phyloP scores from a whole-genome alignment of 2,113 vertebrate species.

The Nesogale talazaci region DNA sequence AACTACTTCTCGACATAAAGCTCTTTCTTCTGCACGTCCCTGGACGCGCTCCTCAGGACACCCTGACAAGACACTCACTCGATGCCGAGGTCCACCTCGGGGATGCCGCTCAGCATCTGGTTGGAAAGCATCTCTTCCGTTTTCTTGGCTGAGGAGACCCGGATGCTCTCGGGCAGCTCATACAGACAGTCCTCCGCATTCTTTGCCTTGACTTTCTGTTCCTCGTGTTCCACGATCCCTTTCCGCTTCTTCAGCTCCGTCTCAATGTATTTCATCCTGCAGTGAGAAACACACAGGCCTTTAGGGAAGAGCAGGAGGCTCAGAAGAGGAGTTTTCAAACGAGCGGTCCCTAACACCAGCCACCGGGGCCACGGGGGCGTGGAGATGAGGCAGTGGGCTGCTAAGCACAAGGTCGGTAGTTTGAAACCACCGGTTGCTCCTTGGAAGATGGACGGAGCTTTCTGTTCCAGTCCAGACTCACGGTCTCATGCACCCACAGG shows the following conservation, averaged over 20 bases:
- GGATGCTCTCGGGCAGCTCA: slow-evolving; percentile 95
- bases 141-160: slow-evolving; percentile 97
- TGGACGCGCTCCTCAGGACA: too few species aligned
- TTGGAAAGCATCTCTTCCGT: slow-evolving; percentile 99
- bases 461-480: too few species aligned
- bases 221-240: slow-evolving; percentile 94
- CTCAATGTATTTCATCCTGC: slow-evolving; percentile 99
- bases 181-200: slow-evolving; percentile 97
- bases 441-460: neutral
- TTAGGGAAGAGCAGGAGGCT: neutral
- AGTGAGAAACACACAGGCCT: neutral
- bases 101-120: slow-evolving; percentile 99
- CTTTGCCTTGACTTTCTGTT: slow-evolving; percentile 95
- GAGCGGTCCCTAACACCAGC: neutral
- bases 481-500: too few species aligned
- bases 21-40: too few species aligned
- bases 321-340: neutral
- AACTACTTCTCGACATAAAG: too few species aligned
- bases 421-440: neutral
- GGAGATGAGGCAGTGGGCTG: neutral
- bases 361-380: neutral
- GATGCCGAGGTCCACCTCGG: slow-evolving; percentile 97
- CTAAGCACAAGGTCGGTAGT: neutral
- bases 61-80: slow-evolving; percentile 86
- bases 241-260: slow-evolving; percentile 98